Percentiles rank a stretch among this genome's conserved stretches.
These are phyloP conservation scores for Chloebia gouldiae DNA, from an alignment of 2,113 vertebrate species.

Conservation along the genomic window DNA sequence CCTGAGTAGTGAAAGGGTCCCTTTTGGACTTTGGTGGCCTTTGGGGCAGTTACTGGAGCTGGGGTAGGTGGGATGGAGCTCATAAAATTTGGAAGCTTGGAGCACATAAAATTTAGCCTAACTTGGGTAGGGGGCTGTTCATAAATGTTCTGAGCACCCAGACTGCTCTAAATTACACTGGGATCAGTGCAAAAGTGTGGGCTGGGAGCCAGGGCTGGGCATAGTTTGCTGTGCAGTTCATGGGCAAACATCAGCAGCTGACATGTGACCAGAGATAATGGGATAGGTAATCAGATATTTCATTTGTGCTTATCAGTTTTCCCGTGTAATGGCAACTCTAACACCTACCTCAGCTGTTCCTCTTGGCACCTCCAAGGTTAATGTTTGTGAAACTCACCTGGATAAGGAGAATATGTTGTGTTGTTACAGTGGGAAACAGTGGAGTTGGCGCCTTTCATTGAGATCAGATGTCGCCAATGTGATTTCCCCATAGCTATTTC, in stretches of 20 bases:
- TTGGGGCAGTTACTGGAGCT: background rate
- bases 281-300: background rate
- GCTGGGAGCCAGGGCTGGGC: background rate
- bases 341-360: background rate
- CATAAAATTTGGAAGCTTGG: background rate
- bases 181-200: background rate
- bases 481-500: background rate
- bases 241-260: background rate
- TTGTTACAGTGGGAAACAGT: background rate
- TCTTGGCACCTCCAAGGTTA: background rate
- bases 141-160: background rate
- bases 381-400: background rate
- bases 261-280: background rate
- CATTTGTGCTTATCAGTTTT: background rate
- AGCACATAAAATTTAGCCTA: background rate
- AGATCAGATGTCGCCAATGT: background rate
- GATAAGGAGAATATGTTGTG: background rate
- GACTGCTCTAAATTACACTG: background rate
- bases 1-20: background rate
- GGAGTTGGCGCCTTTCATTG: background rate
- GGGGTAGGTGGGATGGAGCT: rapidly evolving
- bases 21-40: background rate
- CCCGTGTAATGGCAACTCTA: background rate
- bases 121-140: background rate
- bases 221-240: rapidly evolving